A percentile compares a stretch with the other conserved stretches of the same genome.
These are phyloP conservation scores for Eustalomyia histrio DNA, from an alignment of 2,888 invertebrate species.

Conservation along the genomic window DNA sequence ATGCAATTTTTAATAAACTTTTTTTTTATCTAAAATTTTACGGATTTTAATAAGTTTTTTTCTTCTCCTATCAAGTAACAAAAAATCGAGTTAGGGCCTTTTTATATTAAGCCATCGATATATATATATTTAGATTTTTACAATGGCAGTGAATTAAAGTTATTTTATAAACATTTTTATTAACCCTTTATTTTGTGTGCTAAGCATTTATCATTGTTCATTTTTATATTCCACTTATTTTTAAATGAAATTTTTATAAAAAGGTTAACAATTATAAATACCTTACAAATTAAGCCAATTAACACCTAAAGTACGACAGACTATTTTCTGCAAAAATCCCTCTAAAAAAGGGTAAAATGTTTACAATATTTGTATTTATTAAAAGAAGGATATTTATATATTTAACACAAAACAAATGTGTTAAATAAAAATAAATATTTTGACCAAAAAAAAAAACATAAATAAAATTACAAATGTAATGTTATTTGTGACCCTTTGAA, in stretches of 20 bases:
- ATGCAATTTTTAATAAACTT: too few species aligned
- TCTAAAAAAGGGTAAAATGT: conserved; percentile 49
- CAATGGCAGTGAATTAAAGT: too few species aligned
- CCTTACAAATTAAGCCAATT: conserved; percentile 63
- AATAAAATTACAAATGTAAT: conserved; percentile 41
- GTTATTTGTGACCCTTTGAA: conserved; percentile 58
- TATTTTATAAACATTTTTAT: too few species aligned
- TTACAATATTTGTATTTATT: conserved; percentile 64
- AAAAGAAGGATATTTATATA: conserved; percentile 51
- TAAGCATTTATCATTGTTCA: too few species aligned
- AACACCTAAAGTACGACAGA: conserved; percentile 45
- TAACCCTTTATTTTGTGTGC: too few species aligned
- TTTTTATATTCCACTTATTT: too few species aligned
- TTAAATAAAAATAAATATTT: conserved; percentile 44
- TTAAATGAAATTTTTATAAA: conserved; percentile 4
- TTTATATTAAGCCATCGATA: too few species aligned
- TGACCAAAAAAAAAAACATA: conserved; percentile 33
- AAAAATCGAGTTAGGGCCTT: too few species aligned
- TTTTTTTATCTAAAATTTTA: too few species aligned
- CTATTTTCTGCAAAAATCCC: conserved; percentile 41
- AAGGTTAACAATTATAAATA: conserved; percentile 21
- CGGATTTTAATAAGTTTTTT: too few species aligned
- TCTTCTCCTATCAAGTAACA: too few species aligned
- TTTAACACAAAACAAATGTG: conserved; percentile 42
- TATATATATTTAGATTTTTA: too few species aligned